phyloP scores from a whole-genome alignment of 2,888 invertebrate species.

The Metellina segmentata region DNA sequence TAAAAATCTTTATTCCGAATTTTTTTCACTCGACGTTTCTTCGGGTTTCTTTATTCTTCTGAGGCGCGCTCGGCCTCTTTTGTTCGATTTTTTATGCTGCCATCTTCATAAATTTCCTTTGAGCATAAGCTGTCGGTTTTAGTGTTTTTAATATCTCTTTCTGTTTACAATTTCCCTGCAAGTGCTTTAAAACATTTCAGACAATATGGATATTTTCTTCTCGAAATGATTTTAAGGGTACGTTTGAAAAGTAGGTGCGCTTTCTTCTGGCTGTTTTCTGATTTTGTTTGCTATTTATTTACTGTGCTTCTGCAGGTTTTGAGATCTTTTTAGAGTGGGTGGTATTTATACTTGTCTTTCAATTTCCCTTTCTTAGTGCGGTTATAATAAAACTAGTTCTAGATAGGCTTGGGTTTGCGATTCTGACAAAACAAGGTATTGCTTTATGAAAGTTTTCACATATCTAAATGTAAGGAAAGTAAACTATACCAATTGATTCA shows the following conservation, averaged over 20 bases:
- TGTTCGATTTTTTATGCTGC: constrained; percentile 18
- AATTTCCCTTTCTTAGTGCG: no score
- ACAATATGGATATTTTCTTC: constrained; percentile 20
- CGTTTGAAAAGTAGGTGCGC: neutral
- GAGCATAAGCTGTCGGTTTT: constrained; percentile 36
- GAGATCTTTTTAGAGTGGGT: no score
- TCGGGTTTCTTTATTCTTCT: neutral
- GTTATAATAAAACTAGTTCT: no score
- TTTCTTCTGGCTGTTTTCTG: neutral
- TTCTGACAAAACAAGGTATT: no score
- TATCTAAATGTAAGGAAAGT: no score
- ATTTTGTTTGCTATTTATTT: neutral
- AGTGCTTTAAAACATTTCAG: constrained; percentile 29
- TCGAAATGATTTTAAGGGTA: neutral
- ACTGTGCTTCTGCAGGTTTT: no score
- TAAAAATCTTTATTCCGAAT: constrained; percentile 20
- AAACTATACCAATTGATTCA: no score
- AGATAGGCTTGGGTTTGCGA: no score
- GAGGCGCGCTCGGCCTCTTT: neutral
- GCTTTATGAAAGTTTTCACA: no score
- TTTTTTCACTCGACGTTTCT: no score
- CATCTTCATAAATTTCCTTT: constrained; percentile 45
- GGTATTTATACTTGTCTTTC: no score
- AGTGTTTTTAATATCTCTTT: constrained; percentile 44
- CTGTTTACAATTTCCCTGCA: constrained; percentile 27